Evolutionary conservation across 2,888 invertebrate species (phyloP), one percentile per base, ranked within the genome.

Genomic region (Charanyca ferruginea): DNA sequence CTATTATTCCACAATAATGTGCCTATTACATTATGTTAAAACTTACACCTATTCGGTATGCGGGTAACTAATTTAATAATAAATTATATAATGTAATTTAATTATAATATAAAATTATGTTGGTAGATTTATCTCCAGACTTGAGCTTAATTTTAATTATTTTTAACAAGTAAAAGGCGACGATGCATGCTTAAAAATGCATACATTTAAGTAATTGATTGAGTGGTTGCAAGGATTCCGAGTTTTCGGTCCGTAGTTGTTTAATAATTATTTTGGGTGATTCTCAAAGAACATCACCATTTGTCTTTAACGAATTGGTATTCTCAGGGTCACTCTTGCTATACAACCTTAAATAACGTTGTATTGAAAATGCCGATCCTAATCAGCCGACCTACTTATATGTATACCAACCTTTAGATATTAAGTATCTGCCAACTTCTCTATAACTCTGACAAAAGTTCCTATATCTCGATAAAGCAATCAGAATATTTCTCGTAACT

Each of bases 11-110:
- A 54, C 22, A 52, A 52, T 45, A 42, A 69, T 42, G 8, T 42
- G 44, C n/a, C 47, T 38, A 73, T 64, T 77, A 44, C 35, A 79
- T 76, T 60, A 71, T 65, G 60, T 77, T 41, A 49, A 80, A 72
- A 81, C 22, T 48, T 58, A 68, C 57, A 68, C 13, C 2, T 53
- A 35, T 48, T 45, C 11, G 35, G 18, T 41, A 71, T 57, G 63
- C 55, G 38, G 18, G 18, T 41, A 55, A 38, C 11, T 48, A 58
- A 55, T 42, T 32, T 20, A 45, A 35, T 69, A 25, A 3, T n/a
- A n/a, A n/a, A n/a, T 42, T 25, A 35, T 52, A 25, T 54, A 54
- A 54, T 55, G 13, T 63, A 45, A 77, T 77, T 72, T 9, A 71
- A 41, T 55, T 52, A 55, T 1, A 22, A 28, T 42, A 35, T 51